Base-by-base conservation (phyloP, 2,113 vertebrate genomes). In the human region DNA sequence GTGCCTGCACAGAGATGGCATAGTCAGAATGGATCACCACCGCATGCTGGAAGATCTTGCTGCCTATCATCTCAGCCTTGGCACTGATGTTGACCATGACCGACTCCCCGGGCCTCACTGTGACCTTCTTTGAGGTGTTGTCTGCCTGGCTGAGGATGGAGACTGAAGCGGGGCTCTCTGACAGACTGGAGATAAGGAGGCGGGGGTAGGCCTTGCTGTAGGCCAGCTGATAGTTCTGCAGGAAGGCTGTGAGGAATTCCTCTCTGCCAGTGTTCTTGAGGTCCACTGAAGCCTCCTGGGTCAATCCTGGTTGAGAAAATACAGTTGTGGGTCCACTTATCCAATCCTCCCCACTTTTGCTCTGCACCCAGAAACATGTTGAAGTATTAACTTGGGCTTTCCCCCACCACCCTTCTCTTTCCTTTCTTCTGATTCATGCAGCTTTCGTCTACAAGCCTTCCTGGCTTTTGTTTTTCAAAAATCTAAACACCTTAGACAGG, bases 171-270 rank as follows among this genome's bases (percentile, higher is more conserved):
- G 96, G 68, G 8, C 75, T 94, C 23, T 94, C 64, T 5, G 98
- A 90, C 86, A 98, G 93, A 66, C 98, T 97, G 18, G 98, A 98
- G 94, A 99, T 97, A 17, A 98, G 90, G 22, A 99, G 94, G 59
- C 93, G 76, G 89, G 98, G 97, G 1, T 45, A 35, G 78, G 98
- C 75, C 0, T 0, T 32, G 7, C 32, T 61, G 18, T 97, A 96
- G 48, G 55, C 0, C 0, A 52, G 0, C 16, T 27, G 6, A 70
- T 98, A 98, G 94, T 99, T 99, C 97, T 99, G 97, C 98, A 99
- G 97, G 96, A 99, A 99, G 10, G 98, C 96, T 0, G 98, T 97
- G 73, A 98, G 98, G 98, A 99, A 99, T 84, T 99, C 98, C 40
- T 40, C 97, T 66, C 99, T 99, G 30, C 93, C 87, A 18, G 97